A percentile compares a stretch with the other conserved stretches of the same genome.
phyloP scores from a whole-genome alignment of 2,888 invertebrate genomes.

The Aphidoletes aphidimyza region DNA sequence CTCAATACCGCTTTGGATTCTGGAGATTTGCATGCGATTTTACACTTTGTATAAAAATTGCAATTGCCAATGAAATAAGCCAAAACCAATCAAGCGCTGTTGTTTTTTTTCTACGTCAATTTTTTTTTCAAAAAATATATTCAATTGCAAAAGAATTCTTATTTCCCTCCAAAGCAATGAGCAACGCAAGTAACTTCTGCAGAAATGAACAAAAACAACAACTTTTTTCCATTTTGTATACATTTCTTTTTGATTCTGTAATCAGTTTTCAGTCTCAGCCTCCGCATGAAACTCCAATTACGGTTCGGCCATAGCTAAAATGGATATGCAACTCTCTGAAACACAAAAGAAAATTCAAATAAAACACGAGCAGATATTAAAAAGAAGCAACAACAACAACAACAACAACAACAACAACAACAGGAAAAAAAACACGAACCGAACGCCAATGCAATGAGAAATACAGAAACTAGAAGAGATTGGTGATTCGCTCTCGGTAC shows the following conservation, averaged over 20 bases:
- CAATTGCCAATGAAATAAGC: no score
- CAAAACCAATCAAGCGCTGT: neutral
- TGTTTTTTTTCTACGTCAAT: neutral
- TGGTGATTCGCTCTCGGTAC: constrained; percentile 50
- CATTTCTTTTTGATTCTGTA: constrained; percentile 39
- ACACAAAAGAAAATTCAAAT: constrained; percentile 45
- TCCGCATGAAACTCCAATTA: constrained; percentile 41
- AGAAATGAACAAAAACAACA: neutral
- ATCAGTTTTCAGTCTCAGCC: neutral
- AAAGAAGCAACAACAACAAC: constrained; percentile 14
- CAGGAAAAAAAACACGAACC: neutral
- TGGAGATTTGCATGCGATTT: no score
- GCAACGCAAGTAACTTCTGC: neutral
- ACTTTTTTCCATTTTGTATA: constrained; percentile 10
- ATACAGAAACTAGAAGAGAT: constrained; percentile 39
- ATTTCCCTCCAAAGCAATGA: no score
- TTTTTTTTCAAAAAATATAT: constrained; percentile 47
- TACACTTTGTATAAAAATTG: no score
- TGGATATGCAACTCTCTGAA: neutral
- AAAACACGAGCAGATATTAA: constrained; percentile 18
- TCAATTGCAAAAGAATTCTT: constrained; percentile 20
- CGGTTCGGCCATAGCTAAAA: neutral
- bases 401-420: neutral
- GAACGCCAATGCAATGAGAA: no score
- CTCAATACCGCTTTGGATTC: no score